Conservation (phyloP, 2,797 vertebrate species). For the Sebastes hubbsi region DNA sequence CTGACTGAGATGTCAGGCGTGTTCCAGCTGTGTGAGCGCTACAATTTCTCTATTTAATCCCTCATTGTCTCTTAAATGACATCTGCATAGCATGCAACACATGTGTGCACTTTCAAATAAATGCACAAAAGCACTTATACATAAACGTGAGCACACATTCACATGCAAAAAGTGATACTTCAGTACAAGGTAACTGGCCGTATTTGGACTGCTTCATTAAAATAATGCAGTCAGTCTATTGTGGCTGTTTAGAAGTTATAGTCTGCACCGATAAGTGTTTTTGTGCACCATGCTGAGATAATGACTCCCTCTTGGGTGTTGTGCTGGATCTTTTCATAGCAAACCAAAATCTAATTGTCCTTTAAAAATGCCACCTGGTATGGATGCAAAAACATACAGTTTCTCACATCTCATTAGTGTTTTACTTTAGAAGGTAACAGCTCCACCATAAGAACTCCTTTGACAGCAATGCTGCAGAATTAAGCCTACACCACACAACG, state of each 20-base stretch:
- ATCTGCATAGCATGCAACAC: not conserved
- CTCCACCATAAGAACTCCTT: conserved; percentile 53
- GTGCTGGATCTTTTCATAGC: not conserved
- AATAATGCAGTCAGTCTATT: not conserved
- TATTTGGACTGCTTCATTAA: not conserved
- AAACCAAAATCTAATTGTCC: conserved; percentile 6
- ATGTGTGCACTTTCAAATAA: not conserved
- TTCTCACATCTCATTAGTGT: conserved; percentile 62
- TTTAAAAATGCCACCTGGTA: not conserved
- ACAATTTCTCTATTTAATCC: conserved; percentile 2
- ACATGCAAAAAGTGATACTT: not conserved
- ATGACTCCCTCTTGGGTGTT: conserved; percentile 7
- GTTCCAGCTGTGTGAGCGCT: not conserved
- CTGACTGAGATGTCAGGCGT: conserved; percentile 49
- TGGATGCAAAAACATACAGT: conserved; percentile 22
- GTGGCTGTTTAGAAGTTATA: not conserved
- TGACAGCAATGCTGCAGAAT: conserved; percentile 53
- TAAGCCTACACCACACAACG: conserved; percentile 43
- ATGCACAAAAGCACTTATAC: not conserved
- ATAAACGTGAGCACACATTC: not conserved
- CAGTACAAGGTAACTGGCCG: not conserved
- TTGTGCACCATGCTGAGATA: not conserved
- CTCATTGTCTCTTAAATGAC: conserved; percentile 1
- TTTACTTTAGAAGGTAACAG: conserved; percentile 70
- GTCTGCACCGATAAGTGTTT: conserved; percentile 2